Evolutionary conservation across 2,797 vertebrate genomes (phyloP).

Genomic region (Melanotaenia boesemani): DNA sequence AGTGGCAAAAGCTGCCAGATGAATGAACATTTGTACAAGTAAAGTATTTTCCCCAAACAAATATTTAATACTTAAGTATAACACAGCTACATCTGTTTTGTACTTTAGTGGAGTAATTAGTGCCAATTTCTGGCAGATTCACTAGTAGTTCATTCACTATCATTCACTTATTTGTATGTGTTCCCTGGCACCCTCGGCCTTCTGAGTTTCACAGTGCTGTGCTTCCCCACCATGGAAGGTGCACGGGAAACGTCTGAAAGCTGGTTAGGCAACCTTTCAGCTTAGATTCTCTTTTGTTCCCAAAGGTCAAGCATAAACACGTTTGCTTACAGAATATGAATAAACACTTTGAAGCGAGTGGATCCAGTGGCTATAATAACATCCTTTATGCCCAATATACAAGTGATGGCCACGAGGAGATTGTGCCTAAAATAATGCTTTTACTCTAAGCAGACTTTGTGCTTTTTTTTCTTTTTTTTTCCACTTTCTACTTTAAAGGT

Average conservation of each 20-base stretch:
- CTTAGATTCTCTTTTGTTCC: slow-evolving; percentile 12
- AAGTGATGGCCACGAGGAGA: background rate
- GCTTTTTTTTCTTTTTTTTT: background rate
- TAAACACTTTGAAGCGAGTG: slow-evolving; percentile 12
- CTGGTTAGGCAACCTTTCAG: slow-evolving; percentile 8
- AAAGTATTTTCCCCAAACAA: too few species aligned
- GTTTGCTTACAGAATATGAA: slow-evolving; percentile 8
- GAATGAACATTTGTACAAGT: too few species aligned
- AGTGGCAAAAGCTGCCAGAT: too few species aligned
- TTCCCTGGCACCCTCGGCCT: background rate
- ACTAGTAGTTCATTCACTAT: too few species aligned
- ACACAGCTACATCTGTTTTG: too few species aligned
- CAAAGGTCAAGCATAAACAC: slow-evolving; percentile 18
- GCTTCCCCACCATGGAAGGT: background rate
- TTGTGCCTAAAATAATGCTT: background rate
- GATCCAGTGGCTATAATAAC: slow-evolving; percentile 6
- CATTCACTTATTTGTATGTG: background rate
- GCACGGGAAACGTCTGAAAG: slow-evolving; percentile 2
- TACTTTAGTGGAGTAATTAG: too few species aligned
- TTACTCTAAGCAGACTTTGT: background rate
- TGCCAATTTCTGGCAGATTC: background rate
- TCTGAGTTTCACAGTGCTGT: background rate
- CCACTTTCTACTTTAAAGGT: slow-evolving; percentile 1
- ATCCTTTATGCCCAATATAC: background rate
- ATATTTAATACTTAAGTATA: too few species aligned